Evolutionary conservation across 1,140 invertebrate species (phyloP), one percentile per base, ranked within the genome.

Genomic region (Magallana angulata): DNA sequence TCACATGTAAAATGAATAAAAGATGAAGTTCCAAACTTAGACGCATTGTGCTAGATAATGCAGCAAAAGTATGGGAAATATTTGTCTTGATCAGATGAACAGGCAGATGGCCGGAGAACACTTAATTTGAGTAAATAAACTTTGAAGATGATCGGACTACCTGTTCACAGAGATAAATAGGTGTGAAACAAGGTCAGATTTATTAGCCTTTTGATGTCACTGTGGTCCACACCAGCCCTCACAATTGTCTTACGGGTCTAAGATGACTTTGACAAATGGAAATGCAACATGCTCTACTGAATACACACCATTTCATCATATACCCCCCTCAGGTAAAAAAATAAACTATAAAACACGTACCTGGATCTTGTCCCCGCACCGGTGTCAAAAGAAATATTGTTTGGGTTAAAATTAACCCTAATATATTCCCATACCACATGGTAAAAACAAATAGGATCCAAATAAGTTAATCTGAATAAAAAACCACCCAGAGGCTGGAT

Each of bases 321-420:
- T 76, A 76, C 24, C 68, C 68, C 64, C 68, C 68, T 76, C 11
- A 36, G 68, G 68, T 76, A 7, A 76, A 11, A 48, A 76, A 36
- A 76, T 76, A 76, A 76, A 76, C 18, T 76, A 76, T 2, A 48
- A 48, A 48, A 48, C 68, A 76, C 68, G 68, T 76, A 76, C 68
- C 68, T 76, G 68, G 30, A 18, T 76, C 68, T 76, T 76, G 68
- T 76, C 68, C 68, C 36, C 68, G 68, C 68, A 76, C 68, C 68
- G 68, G 68, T 76, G 68, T 24, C 18, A 76, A 4, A 30, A 30
- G 36, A 76, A 76, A 76, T 76, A 76, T 11, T 30, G 18, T 76
- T 76, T 76, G 68, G 68, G 68, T 76, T 76, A 76, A 76, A 76
- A 76, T 14, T 30, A 76, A 76, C 68, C 68, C 68, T 30, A 76